Evolutionary conservation across 2,113 vertebrate species (phyloP).

Genomic region (Leucopsar rothschildi): DNA sequence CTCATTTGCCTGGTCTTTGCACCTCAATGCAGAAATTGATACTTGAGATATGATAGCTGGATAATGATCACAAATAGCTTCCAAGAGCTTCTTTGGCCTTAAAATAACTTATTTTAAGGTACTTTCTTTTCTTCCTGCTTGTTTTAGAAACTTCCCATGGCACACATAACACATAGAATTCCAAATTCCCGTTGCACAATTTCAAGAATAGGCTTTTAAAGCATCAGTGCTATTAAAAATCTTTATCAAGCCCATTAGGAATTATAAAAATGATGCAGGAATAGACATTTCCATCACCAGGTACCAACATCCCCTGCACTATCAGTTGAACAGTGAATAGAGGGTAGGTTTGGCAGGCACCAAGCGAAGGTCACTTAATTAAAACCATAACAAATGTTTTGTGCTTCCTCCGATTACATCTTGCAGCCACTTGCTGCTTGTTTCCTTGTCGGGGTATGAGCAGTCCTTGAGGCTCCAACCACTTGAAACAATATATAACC

Average conservation of each 20-base stretch:
- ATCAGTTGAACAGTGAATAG: neutral
- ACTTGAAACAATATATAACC: neutral
- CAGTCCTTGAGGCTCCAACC: neutral
- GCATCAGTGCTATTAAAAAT: neutral
- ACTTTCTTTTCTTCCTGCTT: neutral
- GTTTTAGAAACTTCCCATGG: neutral
- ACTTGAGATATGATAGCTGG: constrained; percentile 37
- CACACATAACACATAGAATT: neutral
- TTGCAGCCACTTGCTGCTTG: neutral
- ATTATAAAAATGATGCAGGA: neutral
- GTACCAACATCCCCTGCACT: neutral
- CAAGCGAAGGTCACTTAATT: neutral
- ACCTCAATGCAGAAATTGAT: constrained; percentile 61
- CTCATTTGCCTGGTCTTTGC: constrained; percentile 38
- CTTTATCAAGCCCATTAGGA: neutral
- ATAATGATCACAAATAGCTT: constrained; percentile 54
- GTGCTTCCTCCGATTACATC: neutral
- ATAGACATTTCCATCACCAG: neutral
- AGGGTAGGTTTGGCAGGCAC: neutral
- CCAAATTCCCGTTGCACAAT: neutral
- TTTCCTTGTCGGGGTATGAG: neutral
- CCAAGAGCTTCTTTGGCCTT: neutral
- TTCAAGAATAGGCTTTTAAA: neutral
- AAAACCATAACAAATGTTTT: neutral
- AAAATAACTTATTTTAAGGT: constrained; percentile 20